phyloP scores from a whole-genome alignment of 2,113 vertebrate genomes.

The Cyphomyrus discorhynchus region DNA sequence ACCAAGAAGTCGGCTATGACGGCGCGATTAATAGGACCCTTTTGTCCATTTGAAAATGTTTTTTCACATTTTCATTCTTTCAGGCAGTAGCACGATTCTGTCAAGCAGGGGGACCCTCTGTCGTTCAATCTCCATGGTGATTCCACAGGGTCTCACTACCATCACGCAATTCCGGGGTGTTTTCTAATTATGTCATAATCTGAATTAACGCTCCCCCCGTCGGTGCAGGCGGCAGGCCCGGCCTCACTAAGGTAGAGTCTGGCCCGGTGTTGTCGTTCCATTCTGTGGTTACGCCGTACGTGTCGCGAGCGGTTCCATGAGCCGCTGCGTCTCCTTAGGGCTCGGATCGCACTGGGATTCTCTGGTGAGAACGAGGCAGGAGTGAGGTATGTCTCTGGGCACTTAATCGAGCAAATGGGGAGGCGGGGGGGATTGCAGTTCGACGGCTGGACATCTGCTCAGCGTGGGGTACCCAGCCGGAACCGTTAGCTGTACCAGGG shows the following conservation, averaged over 20 bases:
- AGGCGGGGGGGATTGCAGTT: neutral
- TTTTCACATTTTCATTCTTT: neutral
- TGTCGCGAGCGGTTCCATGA: neutral
- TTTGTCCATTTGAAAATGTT: neutral
- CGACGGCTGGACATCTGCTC: neutral
- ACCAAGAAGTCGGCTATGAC: neutral
- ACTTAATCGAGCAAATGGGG: neutral
- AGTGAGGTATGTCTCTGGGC: neutral
- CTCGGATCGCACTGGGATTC: neutral
- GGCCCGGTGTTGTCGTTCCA: neutral
- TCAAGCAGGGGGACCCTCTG: neutral
- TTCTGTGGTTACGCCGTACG: neutral
- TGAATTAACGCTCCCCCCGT: neutral
- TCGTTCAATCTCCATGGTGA: neutral
- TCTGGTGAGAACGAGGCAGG: neutral
- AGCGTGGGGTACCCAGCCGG: neutral
- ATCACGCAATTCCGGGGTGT: neutral
- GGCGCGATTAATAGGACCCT: neutral
- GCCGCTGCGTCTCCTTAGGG: neutral
- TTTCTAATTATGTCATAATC: constrained; percentile 19
- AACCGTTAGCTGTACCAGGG: neutral
- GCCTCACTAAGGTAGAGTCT: neutral
- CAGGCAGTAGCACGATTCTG: neutral
- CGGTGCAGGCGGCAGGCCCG: neutral
- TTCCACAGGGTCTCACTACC: neutral